phyloP scores from a whole-genome alignment of 2,888 invertebrate genomes.

The Parasteatoda lunata region DNA sequence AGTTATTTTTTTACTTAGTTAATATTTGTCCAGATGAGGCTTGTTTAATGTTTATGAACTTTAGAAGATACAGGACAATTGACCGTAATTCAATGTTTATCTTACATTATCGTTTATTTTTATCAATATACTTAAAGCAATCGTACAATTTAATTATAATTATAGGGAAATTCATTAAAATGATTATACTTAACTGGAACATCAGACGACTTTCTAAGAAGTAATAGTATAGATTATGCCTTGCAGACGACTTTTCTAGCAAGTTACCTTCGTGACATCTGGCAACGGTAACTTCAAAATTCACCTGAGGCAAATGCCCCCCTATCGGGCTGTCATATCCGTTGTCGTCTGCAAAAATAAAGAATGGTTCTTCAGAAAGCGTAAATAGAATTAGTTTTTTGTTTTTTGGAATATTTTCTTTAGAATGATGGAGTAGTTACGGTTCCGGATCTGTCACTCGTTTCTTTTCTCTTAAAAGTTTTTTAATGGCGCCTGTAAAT shows the following conservation, averaged over 20 bases:
- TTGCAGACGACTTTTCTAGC: constrained; percentile 8
- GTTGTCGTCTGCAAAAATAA: constrained; percentile 48
- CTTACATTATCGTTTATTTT: background rate
- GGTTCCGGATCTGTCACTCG: background rate
- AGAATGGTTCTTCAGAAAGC: constrained; percentile 38
- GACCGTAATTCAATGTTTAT: background rate
- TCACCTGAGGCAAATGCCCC: constrained; percentile 19
- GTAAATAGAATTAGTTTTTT: constrained; percentile 36
- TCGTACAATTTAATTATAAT: background rate
- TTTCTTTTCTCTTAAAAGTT: background rate
- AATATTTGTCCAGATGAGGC: too few species aligned
- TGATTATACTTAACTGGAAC: background rate
- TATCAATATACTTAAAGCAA: background rate
- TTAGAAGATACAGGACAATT: background rate
- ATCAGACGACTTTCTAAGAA: background rate
- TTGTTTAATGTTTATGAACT: too few species aligned
- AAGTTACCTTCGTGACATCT: constrained; percentile 42
- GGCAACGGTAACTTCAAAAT: constrained; percentile 26
- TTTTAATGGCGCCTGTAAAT: background rate
- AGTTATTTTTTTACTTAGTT: too few species aligned
- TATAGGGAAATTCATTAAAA: too few species aligned
- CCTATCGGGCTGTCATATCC: constrained; percentile 48
- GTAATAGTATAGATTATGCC: background rate
- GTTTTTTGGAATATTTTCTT: background rate
- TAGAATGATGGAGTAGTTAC: background rate